A percentile compares a stretch with the other conserved stretches of the same genome.
phyloP scores from a whole-genome alignment of 2,888 invertebrate species.

The Cremastinae sp. region DNA sequence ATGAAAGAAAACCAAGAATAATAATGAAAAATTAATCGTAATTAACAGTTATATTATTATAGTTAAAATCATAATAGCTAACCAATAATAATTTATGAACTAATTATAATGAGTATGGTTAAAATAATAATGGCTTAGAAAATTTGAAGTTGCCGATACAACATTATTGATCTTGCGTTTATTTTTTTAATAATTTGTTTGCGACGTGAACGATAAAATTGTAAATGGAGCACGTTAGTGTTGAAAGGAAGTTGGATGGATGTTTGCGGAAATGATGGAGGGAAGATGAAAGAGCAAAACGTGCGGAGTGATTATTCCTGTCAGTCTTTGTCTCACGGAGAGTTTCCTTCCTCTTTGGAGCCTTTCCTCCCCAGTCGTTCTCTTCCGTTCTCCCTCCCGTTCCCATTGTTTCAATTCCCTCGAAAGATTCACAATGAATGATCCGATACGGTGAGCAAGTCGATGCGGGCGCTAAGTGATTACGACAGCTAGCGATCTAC shows the following conservation, averaged over 20 bases:
- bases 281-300: slow-evolving; percentile 31
- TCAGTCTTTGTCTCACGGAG: slow-evolving; percentile 33
- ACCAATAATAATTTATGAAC: too few species aligned
- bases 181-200: background rate
- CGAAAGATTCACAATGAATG: slow-evolving; percentile 43
- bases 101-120: too few species aligned
- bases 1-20: too few species aligned
- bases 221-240: background rate
- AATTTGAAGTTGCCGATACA: too few species aligned
- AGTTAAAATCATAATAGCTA: too few species aligned
- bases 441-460: slow-evolving; percentile 42
- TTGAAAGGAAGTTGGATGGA: background rate
- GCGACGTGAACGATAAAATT: background rate
- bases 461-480: slow-evolving; percentile 72
- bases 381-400: slow-evolving; percentile 1
- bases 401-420: slow-evolving; percentile 51
- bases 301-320: slow-evolving; percentile 50
- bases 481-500: slow-evolving; percentile 59
- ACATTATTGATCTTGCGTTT: background rate
- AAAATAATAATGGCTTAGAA: too few species aligned
- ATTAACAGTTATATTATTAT: too few species aligned
- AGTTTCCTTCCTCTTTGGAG: slow-evolving; percentile 20
- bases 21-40: too few species aligned
- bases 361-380: background rate
- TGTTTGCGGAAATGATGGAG: background rate